Percentiles rank a stretch among this genome's conserved stretches.
phyloP scores from a whole-genome alignment of 2,113 vertebrate species.

The Notarius quadriscutis region DNA sequence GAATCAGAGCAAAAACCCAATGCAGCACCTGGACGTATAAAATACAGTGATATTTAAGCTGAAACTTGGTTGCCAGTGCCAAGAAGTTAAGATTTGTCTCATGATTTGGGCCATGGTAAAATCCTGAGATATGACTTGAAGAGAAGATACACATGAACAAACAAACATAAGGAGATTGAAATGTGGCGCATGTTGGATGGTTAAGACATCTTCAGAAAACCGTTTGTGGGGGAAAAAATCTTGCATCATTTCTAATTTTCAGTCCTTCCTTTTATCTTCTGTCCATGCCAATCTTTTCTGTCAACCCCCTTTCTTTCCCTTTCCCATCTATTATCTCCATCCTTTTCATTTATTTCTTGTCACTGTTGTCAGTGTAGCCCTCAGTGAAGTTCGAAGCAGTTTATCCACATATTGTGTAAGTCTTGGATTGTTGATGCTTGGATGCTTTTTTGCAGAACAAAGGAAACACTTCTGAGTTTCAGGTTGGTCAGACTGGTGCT shows the following conservation, averaged over 20 bases:
- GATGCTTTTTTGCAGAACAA: neutral
- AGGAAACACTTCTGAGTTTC: neutral
- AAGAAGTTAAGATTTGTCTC: neutral
- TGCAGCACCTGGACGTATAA: neutral
- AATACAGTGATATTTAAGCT: neutral
- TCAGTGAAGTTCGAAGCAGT: neutral
- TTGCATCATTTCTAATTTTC: neutral
- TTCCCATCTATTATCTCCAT: neutral
- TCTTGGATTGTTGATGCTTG: neutral
- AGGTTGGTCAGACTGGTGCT: neutral
- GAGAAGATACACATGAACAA: neutral
- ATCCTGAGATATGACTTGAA: neutral
- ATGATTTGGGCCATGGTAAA: neutral
- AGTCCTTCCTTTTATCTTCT: neutral
- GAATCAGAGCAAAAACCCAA: neutral
- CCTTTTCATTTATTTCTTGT: constrained; percentile 1
- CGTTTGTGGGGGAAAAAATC: no score
- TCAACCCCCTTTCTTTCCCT: neutral
- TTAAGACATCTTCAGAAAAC: neutral
- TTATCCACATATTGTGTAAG: neutral
- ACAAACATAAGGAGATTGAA: neutral
- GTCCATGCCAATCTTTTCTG: neutral
- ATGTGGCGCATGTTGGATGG: neutral
- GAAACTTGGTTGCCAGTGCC: neutral
- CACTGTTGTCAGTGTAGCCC: neutral